phyloP scores from a whole-genome alignment of 1,140 invertebrate genomes.

The Microplitis mediator region DNA sequence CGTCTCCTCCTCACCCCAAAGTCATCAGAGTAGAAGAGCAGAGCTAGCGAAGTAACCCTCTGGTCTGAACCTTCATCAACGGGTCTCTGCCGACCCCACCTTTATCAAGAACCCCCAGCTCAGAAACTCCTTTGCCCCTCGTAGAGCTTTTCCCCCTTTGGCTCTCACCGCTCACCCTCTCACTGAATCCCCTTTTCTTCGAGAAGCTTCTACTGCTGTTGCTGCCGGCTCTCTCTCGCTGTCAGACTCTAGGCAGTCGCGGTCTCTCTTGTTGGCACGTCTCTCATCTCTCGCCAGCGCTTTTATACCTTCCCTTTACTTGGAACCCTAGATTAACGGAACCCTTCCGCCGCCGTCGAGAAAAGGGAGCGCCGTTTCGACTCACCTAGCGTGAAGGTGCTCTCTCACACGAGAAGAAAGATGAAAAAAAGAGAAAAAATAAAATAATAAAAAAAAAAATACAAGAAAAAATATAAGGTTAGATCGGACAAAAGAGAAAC shows the following conservation, averaged over 20 bases:
- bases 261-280: constrained; percentile 33
- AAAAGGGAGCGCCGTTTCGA: constrained; percentile 46
- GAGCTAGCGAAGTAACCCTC: constrained; percentile 51
- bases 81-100: constrained; percentile 59
- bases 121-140: constrained; percentile 34
- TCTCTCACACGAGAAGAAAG: constrained; percentile 42
- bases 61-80: constrained; percentile 63
- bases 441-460: neutral
- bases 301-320: constrained; percentile 3
- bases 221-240: constrained; percentile 38
- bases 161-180: constrained; percentile 29
- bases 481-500: constrained; percentile 7
- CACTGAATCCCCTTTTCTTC: constrained; percentile 9
- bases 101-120: constrained; percentile 61
- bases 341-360: constrained; percentile 48
- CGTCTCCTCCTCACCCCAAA: constrained; percentile 32
- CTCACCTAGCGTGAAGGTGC: constrained; percentile 55
- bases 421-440: constrained; percentile 23
- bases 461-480: neutral
- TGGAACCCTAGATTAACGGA: constrained; percentile 61
- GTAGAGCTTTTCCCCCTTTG: constrained; percentile 27
- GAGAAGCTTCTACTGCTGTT: constrained; percentile 28
- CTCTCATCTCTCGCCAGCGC: constrained; percentile 10
- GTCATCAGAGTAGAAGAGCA: constrained; percentile 59
- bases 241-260: constrained; percentile 23